Base-by-base conservation (phyloP, 2,797 vertebrate species). In the Paguma larvata region DNA sequence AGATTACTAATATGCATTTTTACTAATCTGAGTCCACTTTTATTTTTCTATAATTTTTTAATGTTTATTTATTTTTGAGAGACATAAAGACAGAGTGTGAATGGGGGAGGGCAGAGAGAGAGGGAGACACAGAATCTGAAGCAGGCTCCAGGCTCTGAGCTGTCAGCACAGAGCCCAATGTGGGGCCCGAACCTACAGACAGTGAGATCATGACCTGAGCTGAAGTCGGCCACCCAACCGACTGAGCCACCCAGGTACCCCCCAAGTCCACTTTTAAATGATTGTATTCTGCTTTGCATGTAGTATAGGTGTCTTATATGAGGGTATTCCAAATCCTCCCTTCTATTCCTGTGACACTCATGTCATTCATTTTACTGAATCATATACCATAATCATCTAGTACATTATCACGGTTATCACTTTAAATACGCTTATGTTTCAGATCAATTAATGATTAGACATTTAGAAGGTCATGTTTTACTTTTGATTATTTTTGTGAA, bases 401-500 rank as follows among this genome's bases (percentile, higher is more conserved):
- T 86, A 44, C 1, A 25, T 27, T 89, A 5, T 46, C 41, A 68
- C 18, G 59, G 6, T 91, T 51, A 25, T 48, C n/a, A 65, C 2
- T 73, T 62, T 62, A 73, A 83, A 83, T 46, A n/a, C 78, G 32
- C 5, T 56, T 65, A 14, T 18, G 21, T 85, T 70, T 89, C 51
- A 84, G 11, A 32, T 44, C 63, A 78, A 34, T 34, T 78, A 53
- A 51, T 2, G 68, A 51, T 62, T 62, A 89, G 32, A 77, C 83
- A 93, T 38, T 38, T 32, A 62, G 4, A 90, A 91, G 21, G 9
- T 12, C 15, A 59, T 67, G 30, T n/a, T 89, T 63, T 38, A 21
- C 10, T 77, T 80, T 73, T 12, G 65, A 67, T 34, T 92, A 72
- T 88, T 89, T 94, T 65, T 84, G n/a, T 72, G n/a, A 83, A 19